phyloP scores from a whole-genome alignment of 2,888 invertebrate species.

The Philereme transversata region DNA sequence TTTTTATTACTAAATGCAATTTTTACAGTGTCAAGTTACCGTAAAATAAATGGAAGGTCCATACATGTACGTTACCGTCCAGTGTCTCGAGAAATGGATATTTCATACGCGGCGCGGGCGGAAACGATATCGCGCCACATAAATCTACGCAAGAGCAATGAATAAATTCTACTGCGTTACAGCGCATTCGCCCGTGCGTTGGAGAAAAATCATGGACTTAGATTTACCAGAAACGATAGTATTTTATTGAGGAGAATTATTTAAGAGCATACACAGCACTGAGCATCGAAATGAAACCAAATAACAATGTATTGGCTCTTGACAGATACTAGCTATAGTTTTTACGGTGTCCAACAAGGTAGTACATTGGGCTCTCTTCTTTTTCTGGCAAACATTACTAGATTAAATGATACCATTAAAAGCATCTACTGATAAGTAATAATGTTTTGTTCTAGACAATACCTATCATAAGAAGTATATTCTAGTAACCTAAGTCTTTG shows the following conservation, averaged over 20 bases:
- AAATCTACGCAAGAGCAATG: slow-evolving; percentile 51
- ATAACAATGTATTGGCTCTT: too few species aligned
- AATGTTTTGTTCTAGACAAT: neutral
- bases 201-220: slow-evolving; percentile 17
- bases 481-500: slow-evolving; percentile 12
- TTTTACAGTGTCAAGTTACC: neutral
- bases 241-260: neutral
- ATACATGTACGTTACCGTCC: slow-evolving; percentile 15
- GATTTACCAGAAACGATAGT: slow-evolving; percentile 7
- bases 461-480: neutral
- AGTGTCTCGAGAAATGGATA: slow-evolving; percentile 45
- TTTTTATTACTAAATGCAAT: too few species aligned
- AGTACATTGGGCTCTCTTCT: slow-evolving; percentile 2
- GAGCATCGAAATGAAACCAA: too few species aligned
- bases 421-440: neutral
- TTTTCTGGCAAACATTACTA: neutral
- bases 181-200: slow-evolving; percentile 31
- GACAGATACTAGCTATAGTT: too few species aligned
- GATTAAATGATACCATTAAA: too few species aligned
- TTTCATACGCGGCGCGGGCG: slow-evolving; percentile 42
- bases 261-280: neutral
- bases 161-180: slow-evolving; percentile 49
- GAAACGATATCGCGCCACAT: slow-evolving; percentile 54
- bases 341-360: slow-evolving; percentile 1
- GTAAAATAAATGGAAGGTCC: slow-evolving; percentile 22